These are phyloP conservation scores for Colletes collaris DNA, from an alignment of 2,888 invertebrate genomes.

Conservation along the genomic window DNA sequence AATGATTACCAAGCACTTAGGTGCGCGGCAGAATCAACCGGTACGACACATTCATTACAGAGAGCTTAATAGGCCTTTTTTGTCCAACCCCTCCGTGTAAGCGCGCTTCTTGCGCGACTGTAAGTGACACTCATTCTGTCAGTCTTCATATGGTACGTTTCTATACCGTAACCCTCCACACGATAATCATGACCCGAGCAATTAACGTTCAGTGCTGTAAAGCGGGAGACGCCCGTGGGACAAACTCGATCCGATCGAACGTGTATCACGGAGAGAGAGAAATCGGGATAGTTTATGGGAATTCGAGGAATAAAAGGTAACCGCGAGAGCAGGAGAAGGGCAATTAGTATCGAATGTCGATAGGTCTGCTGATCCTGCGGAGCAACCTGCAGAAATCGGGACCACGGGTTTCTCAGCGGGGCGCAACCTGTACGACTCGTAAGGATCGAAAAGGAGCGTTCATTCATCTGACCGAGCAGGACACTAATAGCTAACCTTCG, in stretches of 20 bases:
- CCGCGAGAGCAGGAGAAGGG: slow-evolving; percentile 64
- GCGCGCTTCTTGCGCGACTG: slow-evolving; percentile 68
- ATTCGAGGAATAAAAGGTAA: slow-evolving; percentile 60
- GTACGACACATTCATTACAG: slow-evolving; percentile 73
- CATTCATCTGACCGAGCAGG: slow-evolving; percentile 68
- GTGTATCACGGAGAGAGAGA: too few relatives aligned
- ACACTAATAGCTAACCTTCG: slow-evolving; percentile 74
- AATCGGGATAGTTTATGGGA: background rate
- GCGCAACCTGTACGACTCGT: slow-evolving; percentile 75
- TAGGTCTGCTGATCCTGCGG: slow-evolving; percentile 61
- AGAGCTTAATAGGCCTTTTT: slow-evolving; percentile 68
- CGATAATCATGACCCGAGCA: slow-evolving; percentile 29
- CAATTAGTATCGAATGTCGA: slow-evolving; percentile 81
- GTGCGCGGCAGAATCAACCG: slow-evolving; percentile 27
- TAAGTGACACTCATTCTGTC: slow-evolving; percentile 51
- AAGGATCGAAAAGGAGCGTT: slow-evolving; percentile 72
- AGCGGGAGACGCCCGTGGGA: background rate
- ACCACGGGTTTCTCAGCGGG: slow-evolving; percentile 72
- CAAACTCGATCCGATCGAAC: background rate
- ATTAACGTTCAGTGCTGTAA: background rate
- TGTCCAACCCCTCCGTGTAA: slow-evolving; percentile 67
- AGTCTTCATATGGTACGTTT: slow-evolving; percentile 3
- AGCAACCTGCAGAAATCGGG: slow-evolving; percentile 72
- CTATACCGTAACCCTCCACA: background rate
- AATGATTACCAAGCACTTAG: slow-evolving; percentile 47